A percentile compares a stretch with the other conserved stretches of the same genome.
Evolutionary conservation across 1,140 invertebrate genomes (phyloP).

Genomic region (Wiebesia pumilae): DNA sequence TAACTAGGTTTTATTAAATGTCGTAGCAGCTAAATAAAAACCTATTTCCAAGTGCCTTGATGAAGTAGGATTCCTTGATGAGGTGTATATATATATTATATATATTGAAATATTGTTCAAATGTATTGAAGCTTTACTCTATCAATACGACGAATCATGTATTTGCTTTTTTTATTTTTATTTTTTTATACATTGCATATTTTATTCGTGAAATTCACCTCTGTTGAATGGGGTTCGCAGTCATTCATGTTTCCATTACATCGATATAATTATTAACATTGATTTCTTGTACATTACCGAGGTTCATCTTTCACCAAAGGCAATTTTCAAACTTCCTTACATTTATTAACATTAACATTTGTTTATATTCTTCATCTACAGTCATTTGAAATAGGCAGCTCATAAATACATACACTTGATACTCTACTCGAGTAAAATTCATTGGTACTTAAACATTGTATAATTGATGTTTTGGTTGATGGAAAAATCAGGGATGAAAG

Average conservation of each 20-base stretch:
- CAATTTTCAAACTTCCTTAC: conserved; percentile 38
- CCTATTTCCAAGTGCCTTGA: conserved; percentile 52
- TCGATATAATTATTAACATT: conserved; percentile 18
- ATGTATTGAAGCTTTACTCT: not conserved
- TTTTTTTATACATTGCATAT: conserved; percentile 31
- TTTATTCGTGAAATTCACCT: not conserved
- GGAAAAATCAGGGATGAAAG: not conserved
- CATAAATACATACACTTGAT: not conserved
- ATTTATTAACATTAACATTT: conserved; percentile 40
- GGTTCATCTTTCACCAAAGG: conserved; percentile 52
- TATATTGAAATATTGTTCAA: conserved; percentile 23
- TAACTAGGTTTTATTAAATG: conserved; percentile 39
- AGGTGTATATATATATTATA: conserved; percentile 45
- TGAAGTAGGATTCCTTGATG: conserved; percentile 47
- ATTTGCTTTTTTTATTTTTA: conserved; percentile 33
- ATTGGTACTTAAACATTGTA: conserved; percentile 34
- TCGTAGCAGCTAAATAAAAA: conserved; percentile 44
- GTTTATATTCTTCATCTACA: conserved; percentile 46
- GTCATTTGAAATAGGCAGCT: conserved; percentile 48
- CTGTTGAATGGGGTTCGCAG: not conserved
- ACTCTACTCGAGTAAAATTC: conserved; percentile 40
- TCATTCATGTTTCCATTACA: conserved; percentile 40
- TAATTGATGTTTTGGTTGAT: conserved; percentile 38
- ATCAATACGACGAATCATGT: conserved; percentile 2
- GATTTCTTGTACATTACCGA: conserved; percentile 42